Conservation (phyloP, 2,797 vertebrate species). For the Leptodactylus fallax region DNA sequence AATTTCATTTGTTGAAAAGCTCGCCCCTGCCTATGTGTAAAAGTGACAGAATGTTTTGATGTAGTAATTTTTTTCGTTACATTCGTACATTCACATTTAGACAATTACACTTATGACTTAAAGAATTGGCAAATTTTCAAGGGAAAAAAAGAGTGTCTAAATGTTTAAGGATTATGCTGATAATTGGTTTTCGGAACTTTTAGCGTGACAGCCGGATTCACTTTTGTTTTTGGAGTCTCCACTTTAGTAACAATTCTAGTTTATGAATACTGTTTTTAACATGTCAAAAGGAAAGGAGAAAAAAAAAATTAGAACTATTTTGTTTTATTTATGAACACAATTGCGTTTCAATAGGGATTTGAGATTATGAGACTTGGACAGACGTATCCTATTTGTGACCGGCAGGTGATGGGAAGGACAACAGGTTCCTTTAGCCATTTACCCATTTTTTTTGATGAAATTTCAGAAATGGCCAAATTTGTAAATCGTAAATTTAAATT, state of each 20-base stretch:
- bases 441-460: too few relatives aligned
- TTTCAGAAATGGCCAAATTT: too few relatives aligned
- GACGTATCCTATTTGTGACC: too few relatives aligned
- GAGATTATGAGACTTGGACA: too few relatives aligned
- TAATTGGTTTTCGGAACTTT: slow-evolving; percentile 69
- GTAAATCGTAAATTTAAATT: too few relatives aligned
- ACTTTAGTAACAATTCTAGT: slow-evolving; percentile 69
- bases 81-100: slow-evolving; percentile 73
- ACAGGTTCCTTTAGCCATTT: too few relatives aligned
- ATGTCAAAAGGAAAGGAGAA: background rate
- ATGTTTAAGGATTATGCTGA: slow-evolving; percentile 76
- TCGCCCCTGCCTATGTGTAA: slow-evolving; percentile 85
- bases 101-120: slow-evolving; percentile 81
- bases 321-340: background rate
- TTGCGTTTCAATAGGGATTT: background rate
- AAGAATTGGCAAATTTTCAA: slow-evolving; percentile 75
- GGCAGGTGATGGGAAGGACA: too few relatives aligned
- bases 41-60: slow-evolving; percentile 95
- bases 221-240: slow-evolving; percentile 50
- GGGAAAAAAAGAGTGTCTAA: slow-evolving; percentile 75
- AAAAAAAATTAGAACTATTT: background rate
- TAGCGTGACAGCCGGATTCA: slow-evolving; percentile 76
- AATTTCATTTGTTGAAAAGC: slow-evolving; percentile 84
- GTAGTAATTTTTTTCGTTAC: slow-evolving; percentile 84
- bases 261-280: slow-evolving; percentile 69